A percentile compares a stretch with the other conserved stretches of the same genome.
Evolutionary conservation across 2,797 vertebrate species (phyloP).

Genomic region (Eulemur mongoz): DNA sequence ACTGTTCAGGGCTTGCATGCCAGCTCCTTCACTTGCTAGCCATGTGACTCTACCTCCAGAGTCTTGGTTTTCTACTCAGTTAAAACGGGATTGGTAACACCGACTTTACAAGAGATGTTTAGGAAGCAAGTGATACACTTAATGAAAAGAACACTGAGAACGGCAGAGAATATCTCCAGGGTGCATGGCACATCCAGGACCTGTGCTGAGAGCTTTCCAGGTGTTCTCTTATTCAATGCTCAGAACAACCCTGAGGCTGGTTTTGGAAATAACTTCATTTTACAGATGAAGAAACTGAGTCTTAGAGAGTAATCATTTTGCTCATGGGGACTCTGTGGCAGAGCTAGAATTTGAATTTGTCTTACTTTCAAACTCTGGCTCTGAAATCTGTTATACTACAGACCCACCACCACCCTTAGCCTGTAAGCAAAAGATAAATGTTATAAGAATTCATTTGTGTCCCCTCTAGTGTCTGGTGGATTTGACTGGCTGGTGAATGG

Average conservation of each 20-base stretch:
- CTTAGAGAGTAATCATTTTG: neutral
- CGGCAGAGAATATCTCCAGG: neutral
- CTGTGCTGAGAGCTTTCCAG: neutral
- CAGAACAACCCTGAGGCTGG: neutral
- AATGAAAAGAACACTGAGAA: neutral
- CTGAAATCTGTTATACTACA: neutral
- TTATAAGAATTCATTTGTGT: neutral
- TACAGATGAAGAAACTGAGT: neutral
- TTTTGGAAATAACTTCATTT: neutral
- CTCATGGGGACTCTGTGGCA: neutral
- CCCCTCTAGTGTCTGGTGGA: accelerated
- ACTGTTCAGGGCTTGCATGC: neutral
- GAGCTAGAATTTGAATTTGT: neutral
- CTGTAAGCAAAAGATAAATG: neutral
- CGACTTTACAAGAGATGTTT: neutral
- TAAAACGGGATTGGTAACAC: neutral
- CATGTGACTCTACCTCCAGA: neutral
- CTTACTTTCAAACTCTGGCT: neutral
- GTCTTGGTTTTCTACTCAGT: neutral
- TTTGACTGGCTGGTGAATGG: neutral
- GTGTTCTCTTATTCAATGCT: no score
- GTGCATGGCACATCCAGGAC: neutral
- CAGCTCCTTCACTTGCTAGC: neutral
- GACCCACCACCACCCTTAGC: neutral
- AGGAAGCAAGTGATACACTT: neutral